A percentile compares a stretch with the other conserved stretches of the same genome.
These are phyloP conservation scores for Trypoxylon attenuatum DNA, from an alignment of 2,888 invertebrate species.

Conservation along the genomic window DNA sequence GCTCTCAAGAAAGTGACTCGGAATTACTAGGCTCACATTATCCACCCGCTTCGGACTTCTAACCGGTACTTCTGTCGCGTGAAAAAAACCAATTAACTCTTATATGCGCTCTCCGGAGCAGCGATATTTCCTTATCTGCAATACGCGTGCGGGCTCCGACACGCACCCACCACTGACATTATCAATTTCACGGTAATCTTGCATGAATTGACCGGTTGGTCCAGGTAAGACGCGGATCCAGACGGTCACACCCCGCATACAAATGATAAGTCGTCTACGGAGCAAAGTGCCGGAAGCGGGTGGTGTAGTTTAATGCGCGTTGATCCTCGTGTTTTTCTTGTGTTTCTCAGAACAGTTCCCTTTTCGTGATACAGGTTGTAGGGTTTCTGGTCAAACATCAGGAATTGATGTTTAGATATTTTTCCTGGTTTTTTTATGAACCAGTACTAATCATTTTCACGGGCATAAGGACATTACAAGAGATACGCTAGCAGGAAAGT, in stretches of 20 bases:
- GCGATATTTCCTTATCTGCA: constrained; percentile 6
- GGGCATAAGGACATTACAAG: too few relatives aligned
- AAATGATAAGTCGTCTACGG: constrained; percentile 31
- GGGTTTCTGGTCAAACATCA: too few relatives aligned
- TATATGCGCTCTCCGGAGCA: not conserved
- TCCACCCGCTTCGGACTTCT: not conserved
- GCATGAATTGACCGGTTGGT: not conserved
- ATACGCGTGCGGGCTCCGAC: not conserved
- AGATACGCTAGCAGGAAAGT: too few relatives aligned
- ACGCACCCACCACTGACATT: not conserved
- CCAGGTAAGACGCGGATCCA: too few relatives aligned
- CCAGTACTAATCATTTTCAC: too few relatives aligned
- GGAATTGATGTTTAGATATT: too few relatives aligned
- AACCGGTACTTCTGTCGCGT: not conserved
- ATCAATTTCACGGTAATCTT: constrained; percentile 1
- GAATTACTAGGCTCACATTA: not conserved
- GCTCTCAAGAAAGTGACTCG: constrained; percentile 17
- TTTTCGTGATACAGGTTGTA: too few relatives aligned
- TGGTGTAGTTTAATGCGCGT: constrained; percentile 26
- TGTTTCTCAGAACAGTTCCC: too few relatives aligned
- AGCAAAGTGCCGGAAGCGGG: constrained; percentile 31
- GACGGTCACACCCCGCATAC: too few relatives aligned
- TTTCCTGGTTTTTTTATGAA: too few relatives aligned
- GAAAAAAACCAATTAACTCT: not conserved
- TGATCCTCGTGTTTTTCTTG: constrained; percentile 34